Percentiles rank a stretch among this genome's conserved stretches.
phyloP scores from a whole-genome alignment of 2,113 vertebrate species.

The Apteryx owenii region DNA sequence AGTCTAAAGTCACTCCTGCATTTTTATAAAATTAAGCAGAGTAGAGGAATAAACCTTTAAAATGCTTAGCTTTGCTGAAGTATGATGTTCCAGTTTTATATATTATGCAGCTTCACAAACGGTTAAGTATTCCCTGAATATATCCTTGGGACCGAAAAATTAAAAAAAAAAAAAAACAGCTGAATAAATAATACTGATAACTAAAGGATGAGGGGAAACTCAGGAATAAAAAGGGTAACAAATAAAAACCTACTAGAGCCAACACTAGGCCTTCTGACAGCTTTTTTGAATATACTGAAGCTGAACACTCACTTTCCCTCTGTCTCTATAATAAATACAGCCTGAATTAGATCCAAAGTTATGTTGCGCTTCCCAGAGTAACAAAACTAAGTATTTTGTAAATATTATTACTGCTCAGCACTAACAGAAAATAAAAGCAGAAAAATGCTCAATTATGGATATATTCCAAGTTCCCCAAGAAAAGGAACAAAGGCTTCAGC shows the following conservation, averaged over 20 bases:
- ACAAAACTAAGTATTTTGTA: not conserved
- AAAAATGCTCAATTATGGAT: not conserved
- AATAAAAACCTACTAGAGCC: not conserved
- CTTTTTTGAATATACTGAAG: not conserved
- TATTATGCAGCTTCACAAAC: not conserved
- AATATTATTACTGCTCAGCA: not conserved
- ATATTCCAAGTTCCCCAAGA: conserved; percentile 6
- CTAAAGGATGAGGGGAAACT: not conserved
- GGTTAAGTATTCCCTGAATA: not conserved
- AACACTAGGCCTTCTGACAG: not conserved
- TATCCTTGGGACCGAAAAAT: not conserved
- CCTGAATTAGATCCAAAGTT: not conserved
- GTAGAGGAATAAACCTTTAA: not conserved
- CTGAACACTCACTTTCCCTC: not conserved
- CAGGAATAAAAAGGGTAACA: accelerated
- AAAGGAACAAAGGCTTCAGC: conserved; percentile 26
- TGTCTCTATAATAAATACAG: not conserved
- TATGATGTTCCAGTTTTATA: not conserved
- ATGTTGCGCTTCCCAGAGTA: not conserved
- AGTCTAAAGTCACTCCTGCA: not conserved
- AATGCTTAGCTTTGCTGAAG: not conserved
- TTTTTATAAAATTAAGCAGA: not conserved
- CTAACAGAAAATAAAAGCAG: not conserved
- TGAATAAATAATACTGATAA: not conserved
- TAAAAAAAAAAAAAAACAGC: not conserved